Percentiles rank a stretch among this genome's conserved stretches.
phyloP scores from a whole-genome alignment of 92 coral and sea anemone genomes.

The Umimayanthus chanpuru region DNA sequence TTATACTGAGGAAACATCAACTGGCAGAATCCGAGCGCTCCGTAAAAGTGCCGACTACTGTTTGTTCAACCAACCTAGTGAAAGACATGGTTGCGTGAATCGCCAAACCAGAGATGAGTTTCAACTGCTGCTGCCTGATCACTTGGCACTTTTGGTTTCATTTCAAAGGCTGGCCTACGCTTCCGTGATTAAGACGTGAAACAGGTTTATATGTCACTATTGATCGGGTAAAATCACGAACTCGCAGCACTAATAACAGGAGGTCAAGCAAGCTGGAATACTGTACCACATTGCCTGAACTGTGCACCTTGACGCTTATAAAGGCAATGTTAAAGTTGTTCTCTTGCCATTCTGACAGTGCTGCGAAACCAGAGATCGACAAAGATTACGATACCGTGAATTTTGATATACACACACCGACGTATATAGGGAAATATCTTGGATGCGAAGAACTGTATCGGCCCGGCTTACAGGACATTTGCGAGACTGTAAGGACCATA shows the following conservation, averaged over 20 bases:
- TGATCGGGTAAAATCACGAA: conserved; percentile 2
- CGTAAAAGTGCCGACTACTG: neutral
- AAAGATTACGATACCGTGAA: conserved; percentile 80
- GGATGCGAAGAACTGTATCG: conserved; percentile 80
- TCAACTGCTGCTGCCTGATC: conserved; percentile 20
- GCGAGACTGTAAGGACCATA: conserved; percentile 80
- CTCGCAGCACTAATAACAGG: conserved; percentile 15
- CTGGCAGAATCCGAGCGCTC: conserved; percentile 25
- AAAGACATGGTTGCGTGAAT: conserved; percentile 26
- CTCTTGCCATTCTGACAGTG: conserved; percentile 69
- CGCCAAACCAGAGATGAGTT: conserved; percentile 28
- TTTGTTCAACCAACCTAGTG: conserved; percentile 14
- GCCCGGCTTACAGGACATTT: conserved; percentile 91
- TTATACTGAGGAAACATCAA: conserved; percentile 12
- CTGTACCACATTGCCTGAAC: conserved; percentile 8
- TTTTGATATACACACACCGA: conserved; percentile 75
- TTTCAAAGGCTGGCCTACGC: conserved; percentile 10
- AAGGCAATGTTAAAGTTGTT: conserved; percentile 75
- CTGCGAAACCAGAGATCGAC: conserved; percentile 67
- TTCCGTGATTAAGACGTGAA: conserved; percentile 12
- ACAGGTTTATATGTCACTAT: conserved; percentile 31
- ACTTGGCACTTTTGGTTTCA: neutral
- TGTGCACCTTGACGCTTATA: conserved; percentile 8
- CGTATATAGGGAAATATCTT: conserved; percentile 87
- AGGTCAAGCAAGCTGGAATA: conserved; percentile 3